Base-by-base conservation (phyloP, 2,797 vertebrate species). In the Syndactyla subalaris region DNA sequence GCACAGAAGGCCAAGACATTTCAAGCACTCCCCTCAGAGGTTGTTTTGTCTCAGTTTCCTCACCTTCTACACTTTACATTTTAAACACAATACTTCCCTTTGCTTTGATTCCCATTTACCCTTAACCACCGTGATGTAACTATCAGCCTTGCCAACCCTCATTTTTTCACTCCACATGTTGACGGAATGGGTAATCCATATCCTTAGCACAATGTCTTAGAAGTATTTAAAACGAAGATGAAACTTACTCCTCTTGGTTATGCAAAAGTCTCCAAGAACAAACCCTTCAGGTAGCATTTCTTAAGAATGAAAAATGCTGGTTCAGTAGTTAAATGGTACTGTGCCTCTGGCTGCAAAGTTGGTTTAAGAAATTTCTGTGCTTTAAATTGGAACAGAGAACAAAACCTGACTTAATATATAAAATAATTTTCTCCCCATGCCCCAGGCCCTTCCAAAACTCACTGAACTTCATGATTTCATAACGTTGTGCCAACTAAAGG, bases 381-480 rank as follows among this genome's bases (percentile, higher is more conserved):
- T 57, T 11, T 58, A 88, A 65, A 88, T 58, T 68, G 20, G 52
- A 95, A 80, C 30, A 80, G 34, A 91, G 61, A 67, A 92, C n/a
- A 65, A 89, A 91, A 76, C 10, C n/a, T 51, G 49, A 91, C 41
- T 71, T 77, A 57, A 83, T 51, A 61, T 7, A 68, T 27, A 68
- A 77, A 94, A 73, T n/a, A 80, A 92, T 66, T 89, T 51, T 36
- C 27, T 67, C 12, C 30, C 11, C 4, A 5, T 15, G 29, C 19
- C 52, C 30, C 62, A 46, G 52, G 80, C 39, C 29, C 8, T 88
- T 83, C 38, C 34, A 88, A 77, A 92, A 61, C 49, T 72, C 78
- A 54, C 23, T 51, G 34, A 89, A 92, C 32, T 45, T 89, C 65
- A 57, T 1, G 0, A 80, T 76, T 83, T 92, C 54, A 38, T 67